Evolutionary conservation across 2,888 invertebrate species (phyloP), one percentile per base, ranked within the genome.

Genomic region (Chrysolina oricalcia): DNA sequence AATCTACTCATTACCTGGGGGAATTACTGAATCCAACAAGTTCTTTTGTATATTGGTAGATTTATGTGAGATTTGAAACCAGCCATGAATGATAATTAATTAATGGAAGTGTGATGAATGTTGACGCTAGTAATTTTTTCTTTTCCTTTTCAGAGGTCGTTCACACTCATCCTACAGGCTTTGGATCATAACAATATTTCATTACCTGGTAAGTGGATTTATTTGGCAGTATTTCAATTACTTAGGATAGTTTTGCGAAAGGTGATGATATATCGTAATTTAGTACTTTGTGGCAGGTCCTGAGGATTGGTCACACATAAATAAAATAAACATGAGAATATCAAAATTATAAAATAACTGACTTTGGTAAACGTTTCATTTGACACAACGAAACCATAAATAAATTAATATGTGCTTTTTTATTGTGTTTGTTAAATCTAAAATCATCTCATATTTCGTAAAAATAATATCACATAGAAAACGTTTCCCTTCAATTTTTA

Each of bases 151-250:
- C 94, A 95, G 97, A 94, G 96, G 90, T 96, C 97, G 84, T 97
- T 97, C 91, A 97, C 97, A 84, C 92, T 97, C 86, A 96, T 97
- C 85, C 93, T 97, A 85, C 96, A 97, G 90, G 97, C 97, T 80
- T 93, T 95, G 91, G 97, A 97, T 90, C 93, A 95, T 89, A 93
- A 91, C 90, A 93, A 94, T 89, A 93, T 92, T 88, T 92, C 94
- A 75, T 91, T 92, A 86, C 92, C 94, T 86, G 93, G 94, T 94
- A 89, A 93, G 91, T 90, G 78, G 3, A 15, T 41, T 46, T 15
- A 41, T n/a, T 41, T 6, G 10, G 3, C 46, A 27, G 23, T 43
- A 46, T 27, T 64, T 43, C 17, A 64, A 64, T 41, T 41, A 40
- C 13, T 27, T 40, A 4, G 5, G 23, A 13, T 27, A 17, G 15